These are phyloP conservation scores for Microctonus hyperodae DNA, from an alignment of 2,888 invertebrate species.

Conservation along the genomic window DNA sequence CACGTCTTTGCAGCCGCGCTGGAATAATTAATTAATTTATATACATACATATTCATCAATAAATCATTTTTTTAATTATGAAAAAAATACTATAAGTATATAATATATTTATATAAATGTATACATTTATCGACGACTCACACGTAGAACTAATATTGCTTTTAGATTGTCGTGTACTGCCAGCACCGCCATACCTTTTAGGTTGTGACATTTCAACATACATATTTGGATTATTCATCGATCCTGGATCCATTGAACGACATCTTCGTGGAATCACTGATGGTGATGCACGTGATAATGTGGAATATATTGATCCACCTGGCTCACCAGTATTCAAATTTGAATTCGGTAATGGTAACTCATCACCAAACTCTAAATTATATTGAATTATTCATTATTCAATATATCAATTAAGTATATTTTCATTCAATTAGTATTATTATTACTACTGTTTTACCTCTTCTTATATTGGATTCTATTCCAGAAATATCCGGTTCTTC, in stretches of 20 bases:
- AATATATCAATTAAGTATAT: neutral
- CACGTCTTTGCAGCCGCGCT: slow-evolving; percentile 52
- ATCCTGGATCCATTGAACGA: slow-evolving; percentile 48
- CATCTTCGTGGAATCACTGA: slow-evolving; percentile 45
- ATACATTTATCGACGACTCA: slow-evolving; percentile 9
- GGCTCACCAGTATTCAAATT: neutral
- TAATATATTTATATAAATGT: no score
- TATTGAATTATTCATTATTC: neutral
- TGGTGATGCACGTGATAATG: slow-evolving; percentile 14
- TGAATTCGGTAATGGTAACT: slow-evolving; percentile 8
- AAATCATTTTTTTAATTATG: no score
- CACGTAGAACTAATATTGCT: slow-evolving; percentile 23
- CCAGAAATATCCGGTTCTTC: slow-evolving; percentile 54
- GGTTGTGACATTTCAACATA: slow-evolving; percentile 44
- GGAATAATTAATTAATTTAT: slow-evolving; percentile 12
- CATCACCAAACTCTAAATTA: slow-evolving; percentile 7
- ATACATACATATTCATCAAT: neutral
- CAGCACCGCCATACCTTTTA: slow-evolving; percentile 35
- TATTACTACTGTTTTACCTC: neutral
- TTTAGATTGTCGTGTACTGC: slow-evolving; percentile 12
- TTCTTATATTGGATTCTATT: no score
- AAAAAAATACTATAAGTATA: no score
- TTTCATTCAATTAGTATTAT: neutral
- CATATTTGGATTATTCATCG: slow-evolving; percentile 38
- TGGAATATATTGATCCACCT: slow-evolving; percentile 3